A percentile compares a stretch with the other conserved stretches of the same genome.
Evolutionary conservation across 2,797 vertebrate species (phyloP).

Genomic region (Lateolabrax maculatus): DNA sequence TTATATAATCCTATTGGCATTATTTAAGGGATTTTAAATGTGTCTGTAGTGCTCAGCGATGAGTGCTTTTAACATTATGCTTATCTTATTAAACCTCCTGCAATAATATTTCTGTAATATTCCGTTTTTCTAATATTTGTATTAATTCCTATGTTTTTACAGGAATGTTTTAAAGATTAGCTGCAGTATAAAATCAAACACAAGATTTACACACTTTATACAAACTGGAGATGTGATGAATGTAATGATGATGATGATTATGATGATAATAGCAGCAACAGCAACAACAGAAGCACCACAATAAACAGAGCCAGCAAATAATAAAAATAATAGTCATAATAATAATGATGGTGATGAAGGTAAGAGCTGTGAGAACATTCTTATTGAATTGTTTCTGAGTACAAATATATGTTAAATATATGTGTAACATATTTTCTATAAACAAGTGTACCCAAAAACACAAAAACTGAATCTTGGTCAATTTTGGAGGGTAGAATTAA

Average conservation of each 20-base stretch:
- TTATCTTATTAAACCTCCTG: neutral
- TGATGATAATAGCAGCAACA: conserved; percentile 19
- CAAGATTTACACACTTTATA: conserved; percentile 1
- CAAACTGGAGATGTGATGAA: conserved; percentile 9
- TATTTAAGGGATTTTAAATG: conserved; percentile 2
- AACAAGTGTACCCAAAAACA: neutral
- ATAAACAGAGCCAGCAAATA: conserved; percentile 24
- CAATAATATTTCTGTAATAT: neutral
- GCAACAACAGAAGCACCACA: conserved; percentile 24
- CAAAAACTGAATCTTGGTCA: neutral
- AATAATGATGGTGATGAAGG: neutral
- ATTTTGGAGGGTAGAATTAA: neutral
- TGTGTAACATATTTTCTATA: neutral
- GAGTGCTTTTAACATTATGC: neutral
- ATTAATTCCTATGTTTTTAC: no score
- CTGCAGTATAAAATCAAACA: neutral
- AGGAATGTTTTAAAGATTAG: neutral
- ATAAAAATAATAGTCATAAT: neutral
- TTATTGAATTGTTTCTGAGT: neutral
- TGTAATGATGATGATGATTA: conserved; percentile 35
- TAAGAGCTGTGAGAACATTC: neutral
- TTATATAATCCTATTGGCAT: neutral
- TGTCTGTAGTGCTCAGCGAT: neutral
- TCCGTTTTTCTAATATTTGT: neutral
- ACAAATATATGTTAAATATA: neutral